Percentiles rank a stretch among this genome's conserved stretches.
Conservation (phyloP, 2,113 vertebrate species). For the Terrapene triunguis region DNA sequence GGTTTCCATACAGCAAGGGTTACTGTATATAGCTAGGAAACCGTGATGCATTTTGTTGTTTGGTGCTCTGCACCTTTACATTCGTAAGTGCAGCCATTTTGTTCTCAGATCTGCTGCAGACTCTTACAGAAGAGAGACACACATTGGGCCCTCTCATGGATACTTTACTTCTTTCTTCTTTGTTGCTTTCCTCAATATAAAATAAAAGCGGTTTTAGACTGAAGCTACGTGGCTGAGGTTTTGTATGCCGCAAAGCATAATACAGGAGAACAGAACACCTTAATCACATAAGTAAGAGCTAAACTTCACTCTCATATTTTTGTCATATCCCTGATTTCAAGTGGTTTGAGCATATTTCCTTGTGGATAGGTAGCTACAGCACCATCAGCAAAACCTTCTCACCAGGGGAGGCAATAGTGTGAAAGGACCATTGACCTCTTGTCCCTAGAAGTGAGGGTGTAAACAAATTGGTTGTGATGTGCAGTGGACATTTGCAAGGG, state of each 20-base stretch:
- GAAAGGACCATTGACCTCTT: not conserved
- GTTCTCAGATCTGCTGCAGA: not conserved
- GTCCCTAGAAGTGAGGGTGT: not conserved
- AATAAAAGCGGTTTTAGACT: not conserved
- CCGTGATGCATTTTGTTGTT: not conserved
- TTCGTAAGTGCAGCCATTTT: not conserved
- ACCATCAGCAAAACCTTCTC: not conserved
- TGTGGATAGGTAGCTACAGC: not conserved
- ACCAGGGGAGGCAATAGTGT: fast-evolving
- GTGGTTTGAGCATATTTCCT: not conserved
- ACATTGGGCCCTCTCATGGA: not conserved
- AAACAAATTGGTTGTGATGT: not conserved
- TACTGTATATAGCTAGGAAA: not conserved
- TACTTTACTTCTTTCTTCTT: not conserved
- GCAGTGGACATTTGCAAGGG: not conserved
- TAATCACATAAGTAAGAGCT: not conserved
- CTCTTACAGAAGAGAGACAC: not conserved
- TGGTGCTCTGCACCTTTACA: not conserved
- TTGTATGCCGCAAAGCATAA: not conserved
- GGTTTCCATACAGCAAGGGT: not conserved
- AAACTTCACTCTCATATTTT: not conserved
- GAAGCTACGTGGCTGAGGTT: not conserved
- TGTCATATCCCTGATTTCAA: not conserved
- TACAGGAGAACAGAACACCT: fast-evolving
- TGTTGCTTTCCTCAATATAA: not conserved